Percentiles rank a stretch among this genome's conserved stretches.
These are phyloP conservation scores for Athripsodes cinereus DNA, from an alignment of 2,888 invertebrate species.

Conservation along the genomic window DNA sequence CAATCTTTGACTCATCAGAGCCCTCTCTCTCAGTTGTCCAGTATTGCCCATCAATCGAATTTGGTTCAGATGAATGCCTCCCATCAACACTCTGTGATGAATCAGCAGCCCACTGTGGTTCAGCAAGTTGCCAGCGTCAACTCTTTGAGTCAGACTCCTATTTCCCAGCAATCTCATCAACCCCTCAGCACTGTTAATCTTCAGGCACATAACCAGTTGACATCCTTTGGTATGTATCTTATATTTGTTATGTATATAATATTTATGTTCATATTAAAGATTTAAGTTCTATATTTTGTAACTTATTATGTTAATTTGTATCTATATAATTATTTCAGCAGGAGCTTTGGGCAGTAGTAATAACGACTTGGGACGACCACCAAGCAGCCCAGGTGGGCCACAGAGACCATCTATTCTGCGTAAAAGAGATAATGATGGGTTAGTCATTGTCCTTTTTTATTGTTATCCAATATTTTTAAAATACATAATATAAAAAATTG, in stretches of 20 bases:
- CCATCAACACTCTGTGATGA: background rate
- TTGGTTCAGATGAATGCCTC: background rate
- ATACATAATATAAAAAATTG: background rate
- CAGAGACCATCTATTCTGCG: conserved; percentile 69
- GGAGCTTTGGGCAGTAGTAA: conserved; percentile 8
- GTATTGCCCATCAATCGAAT: background rate
- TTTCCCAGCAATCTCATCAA: conserved; percentile 1
- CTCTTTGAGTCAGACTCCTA: background rate
- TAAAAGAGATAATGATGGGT: conserved; percentile 80
- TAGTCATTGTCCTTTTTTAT: conserved; percentile 28
- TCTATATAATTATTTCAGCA: no score
- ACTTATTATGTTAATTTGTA: no score
- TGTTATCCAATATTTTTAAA: no score
- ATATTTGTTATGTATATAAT: background rate
- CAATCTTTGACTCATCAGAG: background rate
- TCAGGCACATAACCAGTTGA: conserved; percentile 18
- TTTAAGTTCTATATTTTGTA: background rate
- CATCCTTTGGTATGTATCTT: conserved; percentile 17
- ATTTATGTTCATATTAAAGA: background rate
- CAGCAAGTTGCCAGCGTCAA: background rate
- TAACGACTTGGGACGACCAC: conserved; percentile 29
- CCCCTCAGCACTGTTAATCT: conserved; percentile 9
- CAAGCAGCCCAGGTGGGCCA: conserved; percentile 57
- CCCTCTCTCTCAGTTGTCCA: background rate
- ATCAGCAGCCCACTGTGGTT: background rate